phyloP scores from a whole-genome alignment of 1,140 invertebrate genomes.

The Scaptomyza hsui region DNA sequence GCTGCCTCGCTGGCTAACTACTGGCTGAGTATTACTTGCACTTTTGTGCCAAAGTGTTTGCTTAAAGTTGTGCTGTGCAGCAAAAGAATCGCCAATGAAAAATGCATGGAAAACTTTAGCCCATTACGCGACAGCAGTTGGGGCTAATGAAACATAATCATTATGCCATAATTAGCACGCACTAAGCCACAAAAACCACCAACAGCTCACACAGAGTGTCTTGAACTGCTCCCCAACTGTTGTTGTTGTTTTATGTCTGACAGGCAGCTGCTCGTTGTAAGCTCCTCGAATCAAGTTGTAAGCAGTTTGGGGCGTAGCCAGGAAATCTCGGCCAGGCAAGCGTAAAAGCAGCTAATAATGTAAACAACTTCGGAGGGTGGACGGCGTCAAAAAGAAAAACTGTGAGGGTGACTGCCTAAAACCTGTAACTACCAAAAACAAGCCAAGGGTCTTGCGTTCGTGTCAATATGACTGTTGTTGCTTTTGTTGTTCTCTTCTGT shows the following conservation, averaged over 20 bases:
- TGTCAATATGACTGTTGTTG: slow-evolving; percentile 19
- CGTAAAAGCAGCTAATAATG: slow-evolving; percentile 72
- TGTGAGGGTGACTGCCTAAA: background rate
- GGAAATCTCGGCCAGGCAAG: slow-evolving; percentile 57
- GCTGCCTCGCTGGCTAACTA: slow-evolving; percentile 41
- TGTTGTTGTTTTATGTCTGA: slow-evolving; percentile 10
- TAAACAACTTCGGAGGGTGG: slow-evolving; percentile 58
- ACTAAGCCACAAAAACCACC: slow-evolving; percentile 46
- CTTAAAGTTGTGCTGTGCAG: slow-evolving; percentile 50
- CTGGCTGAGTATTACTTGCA: slow-evolving; percentile 67
- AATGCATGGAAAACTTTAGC: slow-evolving; percentile 55
- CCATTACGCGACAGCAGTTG: slow-evolving; percentile 35
- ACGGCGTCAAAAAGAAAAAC: slow-evolving; percentile 10
- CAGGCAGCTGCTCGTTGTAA: slow-evolving; percentile 39
- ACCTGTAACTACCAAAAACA: slow-evolving; percentile 19
- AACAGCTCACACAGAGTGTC: slow-evolving; percentile 1
- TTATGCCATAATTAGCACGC: slow-evolving; percentile 77
- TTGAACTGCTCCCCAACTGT: slow-evolving; percentile 4
- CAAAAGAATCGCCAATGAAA: slow-evolving; percentile 12
- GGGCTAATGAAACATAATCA: slow-evolving; percentile 77
- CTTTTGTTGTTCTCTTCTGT: slow-evolving; percentile 10
- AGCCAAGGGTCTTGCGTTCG: slow-evolving; percentile 9
- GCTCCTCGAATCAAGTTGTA: slow-evolving; percentile 53
- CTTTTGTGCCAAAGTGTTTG: slow-evolving; percentile 51
- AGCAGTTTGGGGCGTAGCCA: slow-evolving; percentile 26